These are phyloP conservation scores for Gymnothorax reevesii DNA, from an alignment of 2,797 vertebrate genomes.

Conservation along the genomic window DNA sequence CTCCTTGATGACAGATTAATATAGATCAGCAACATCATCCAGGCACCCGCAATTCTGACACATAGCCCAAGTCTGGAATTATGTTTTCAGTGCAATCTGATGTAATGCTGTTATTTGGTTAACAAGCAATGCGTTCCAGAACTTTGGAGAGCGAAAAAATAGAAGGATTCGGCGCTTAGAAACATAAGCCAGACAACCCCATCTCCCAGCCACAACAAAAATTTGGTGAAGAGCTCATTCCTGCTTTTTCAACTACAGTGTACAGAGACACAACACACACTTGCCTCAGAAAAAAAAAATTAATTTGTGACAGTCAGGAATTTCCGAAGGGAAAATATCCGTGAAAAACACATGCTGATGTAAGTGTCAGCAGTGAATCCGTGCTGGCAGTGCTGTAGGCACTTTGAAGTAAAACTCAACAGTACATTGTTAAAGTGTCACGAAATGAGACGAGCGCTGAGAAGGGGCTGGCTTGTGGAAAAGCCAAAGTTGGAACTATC, in stretches of 20 bases:
- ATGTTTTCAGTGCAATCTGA: conserved; percentile 51
- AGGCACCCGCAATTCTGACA: background rate
- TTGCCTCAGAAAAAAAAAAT: background rate
- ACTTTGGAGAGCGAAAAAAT: conserved; percentile 55
- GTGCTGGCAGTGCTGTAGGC: background rate
- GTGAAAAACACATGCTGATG: background rate
- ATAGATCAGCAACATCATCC: background rate
- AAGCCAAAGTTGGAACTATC: conserved; percentile 34
- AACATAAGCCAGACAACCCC: conserved; percentile 30
- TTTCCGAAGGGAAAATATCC: background rate
- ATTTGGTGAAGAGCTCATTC: background rate
- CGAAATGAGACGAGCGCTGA: conserved; percentile 14
- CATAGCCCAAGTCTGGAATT: background rate
- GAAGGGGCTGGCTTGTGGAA: conserved; percentile 25
- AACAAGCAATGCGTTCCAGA: conserved; percentile 59
- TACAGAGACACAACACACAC: background rate
- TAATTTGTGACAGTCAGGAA: background rate
- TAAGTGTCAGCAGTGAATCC: background rate
- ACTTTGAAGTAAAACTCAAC: background rate
- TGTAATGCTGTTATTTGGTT: conserved; percentile 50
- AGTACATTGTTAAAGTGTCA: conserved; percentile 33
- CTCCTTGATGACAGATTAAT: background rate
- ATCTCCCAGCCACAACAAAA: background rate
- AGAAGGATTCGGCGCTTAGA: conserved; percentile 29
- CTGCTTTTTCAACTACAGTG: background rate